Evolutionary conservation across 1,140 invertebrate genomes (phyloP).

Genomic region (Ylistrum balloti): DNA sequence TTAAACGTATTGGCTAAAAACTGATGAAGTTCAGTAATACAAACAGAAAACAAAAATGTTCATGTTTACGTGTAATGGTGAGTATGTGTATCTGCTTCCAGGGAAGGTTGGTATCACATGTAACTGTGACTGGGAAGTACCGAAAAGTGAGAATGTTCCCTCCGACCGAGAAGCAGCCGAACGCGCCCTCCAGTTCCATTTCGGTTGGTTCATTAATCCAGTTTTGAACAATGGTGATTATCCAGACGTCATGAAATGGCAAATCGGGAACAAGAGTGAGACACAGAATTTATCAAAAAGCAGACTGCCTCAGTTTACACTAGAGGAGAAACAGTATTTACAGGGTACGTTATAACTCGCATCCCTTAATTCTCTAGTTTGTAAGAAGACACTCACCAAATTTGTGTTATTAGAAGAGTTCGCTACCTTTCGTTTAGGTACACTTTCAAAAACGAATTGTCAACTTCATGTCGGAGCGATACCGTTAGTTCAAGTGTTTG

Average conservation of each 20-base stretch:
- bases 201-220: constrained; percentile 81
- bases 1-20: too few relatives aligned
- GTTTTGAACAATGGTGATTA: constrained; percentile 81
- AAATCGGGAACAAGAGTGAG: constrained; percentile 70
- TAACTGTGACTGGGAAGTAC: constrained; percentile 64
- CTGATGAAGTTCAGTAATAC: too few relatives aligned
- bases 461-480: too few relatives aligned
- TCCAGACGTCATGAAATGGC: constrained; percentile 77
- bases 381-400: too few relatives aligned
- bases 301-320: constrained; percentile 68
- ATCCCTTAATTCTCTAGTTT: too few relatives aligned
- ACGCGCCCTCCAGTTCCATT: constrained; percentile 72
- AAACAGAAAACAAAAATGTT: too few relatives aligned
- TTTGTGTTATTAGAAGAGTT: too few relatives aligned
- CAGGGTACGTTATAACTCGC: too few relatives aligned
- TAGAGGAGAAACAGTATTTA: constrained; percentile 60
- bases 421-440: too few relatives aligned
- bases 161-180: constrained; percentile 72
- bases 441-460: too few relatives aligned
- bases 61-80: not conserved
- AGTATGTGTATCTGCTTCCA: constrained; percentile 48
- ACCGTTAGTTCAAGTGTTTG: too few relatives aligned
- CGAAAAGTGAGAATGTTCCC: constrained; percentile 61
- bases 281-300: constrained; percentile 66
- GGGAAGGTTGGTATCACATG: constrained; percentile 72